Base-by-base conservation (phyloP, 2,113 vertebrate genomes). In the Cyphomyrus discorhynchus region DNA sequence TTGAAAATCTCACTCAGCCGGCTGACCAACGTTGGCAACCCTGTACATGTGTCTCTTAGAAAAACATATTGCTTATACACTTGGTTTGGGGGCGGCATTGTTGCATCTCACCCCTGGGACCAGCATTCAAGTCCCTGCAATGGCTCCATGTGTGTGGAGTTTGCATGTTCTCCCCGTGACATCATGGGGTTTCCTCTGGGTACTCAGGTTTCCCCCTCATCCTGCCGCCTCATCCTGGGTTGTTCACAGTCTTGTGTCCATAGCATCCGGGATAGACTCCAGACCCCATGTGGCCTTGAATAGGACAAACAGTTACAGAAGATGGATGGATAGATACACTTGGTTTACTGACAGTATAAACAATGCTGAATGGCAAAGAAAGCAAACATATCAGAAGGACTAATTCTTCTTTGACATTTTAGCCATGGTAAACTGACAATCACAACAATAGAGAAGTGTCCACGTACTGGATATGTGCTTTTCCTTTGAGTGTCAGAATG, bases 371-470 rank as follows among this genome's bases (percentile, higher is more conserved):
- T 17, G 53, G 58, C 21, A 21, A 45, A 86, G 89, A 11, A 85
- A 50, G 45, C 49, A 52, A 49, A 31, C 45, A 15, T 45, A 70
- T 82, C 86, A 83, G 52, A 49, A 35, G 50, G 88, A 27, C 21
- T 62, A 77, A 46, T 84, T 47, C 86, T 84, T 62, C n/a, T 10
- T 46, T 62, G 70, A 88, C 74, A 62, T 88, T 82, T 90, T 88
- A 19, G 70, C 74, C 70, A 49, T 35, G 86, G 86, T 62, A 21
- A 82, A 49, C 39, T 83, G 90, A 46, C 49, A 45, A 62, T 56
- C 19, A 50, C 10, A 11, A 21, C 49, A 56, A 39, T 27, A 49
- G 53, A 19, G 46, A 17, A 27, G 47, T 56, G 15, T 27, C 45
- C 17, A 35, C 13, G 5, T 31, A 35, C 62, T 7, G 47, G 42